Evolutionary conservation across 1,140 invertebrate genomes (phyloP).

Genomic region (Drosophila grimshawi): DNA sequence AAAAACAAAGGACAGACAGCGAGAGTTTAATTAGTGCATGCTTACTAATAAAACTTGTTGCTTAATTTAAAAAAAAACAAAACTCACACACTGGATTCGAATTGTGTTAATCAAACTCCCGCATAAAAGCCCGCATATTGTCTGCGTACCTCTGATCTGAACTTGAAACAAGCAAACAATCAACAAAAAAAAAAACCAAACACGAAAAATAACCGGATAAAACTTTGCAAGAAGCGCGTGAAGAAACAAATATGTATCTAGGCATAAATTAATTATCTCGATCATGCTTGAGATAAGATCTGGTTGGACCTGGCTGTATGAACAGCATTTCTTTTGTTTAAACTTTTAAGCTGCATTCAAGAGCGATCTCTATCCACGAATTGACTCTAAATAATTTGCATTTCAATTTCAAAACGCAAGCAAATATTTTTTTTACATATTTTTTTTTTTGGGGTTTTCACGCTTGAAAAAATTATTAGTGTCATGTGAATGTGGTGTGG

Average conservation of each 20-base stretch:
- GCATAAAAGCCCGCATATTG: slow-evolving; percentile 63
- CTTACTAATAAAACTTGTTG: slow-evolving; percentile 77
- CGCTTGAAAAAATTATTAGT: slow-evolving; percentile 19
- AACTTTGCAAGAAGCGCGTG: slow-evolving; percentile 7
- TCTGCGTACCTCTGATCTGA: slow-evolving; percentile 50
- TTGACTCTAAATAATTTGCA: slow-evolving; percentile 32
- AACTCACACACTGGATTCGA: slow-evolving; percentile 22
- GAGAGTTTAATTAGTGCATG: slow-evolving; percentile 81
- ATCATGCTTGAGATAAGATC: slow-evolving; percentile 35
- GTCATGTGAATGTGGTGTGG: slow-evolving; percentile 33
- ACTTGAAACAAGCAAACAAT: slow-evolving; percentile 57
- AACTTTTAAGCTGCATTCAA: background rate
- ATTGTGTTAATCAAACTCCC: slow-evolving; percentile 79
- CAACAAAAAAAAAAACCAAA: background rate
- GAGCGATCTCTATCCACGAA: background rate
- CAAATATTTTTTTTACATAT: slow-evolving; percentile 9
- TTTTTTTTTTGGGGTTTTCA: slow-evolving; percentile 1
- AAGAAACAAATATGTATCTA: slow-evolving; percentile 28
- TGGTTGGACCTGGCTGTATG: background rate
- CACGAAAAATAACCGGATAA: slow-evolving; percentile 51
- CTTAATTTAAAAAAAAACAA: slow-evolving; percentile 56
- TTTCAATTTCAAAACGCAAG: background rate
- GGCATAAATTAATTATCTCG: slow-evolving; percentile 52
- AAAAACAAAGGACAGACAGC: slow-evolving; percentile 48
- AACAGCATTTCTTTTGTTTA: background rate